Conservation (phyloP, 2,113 vertebrate species). For the Phylloscopus trochiloides region DNA sequence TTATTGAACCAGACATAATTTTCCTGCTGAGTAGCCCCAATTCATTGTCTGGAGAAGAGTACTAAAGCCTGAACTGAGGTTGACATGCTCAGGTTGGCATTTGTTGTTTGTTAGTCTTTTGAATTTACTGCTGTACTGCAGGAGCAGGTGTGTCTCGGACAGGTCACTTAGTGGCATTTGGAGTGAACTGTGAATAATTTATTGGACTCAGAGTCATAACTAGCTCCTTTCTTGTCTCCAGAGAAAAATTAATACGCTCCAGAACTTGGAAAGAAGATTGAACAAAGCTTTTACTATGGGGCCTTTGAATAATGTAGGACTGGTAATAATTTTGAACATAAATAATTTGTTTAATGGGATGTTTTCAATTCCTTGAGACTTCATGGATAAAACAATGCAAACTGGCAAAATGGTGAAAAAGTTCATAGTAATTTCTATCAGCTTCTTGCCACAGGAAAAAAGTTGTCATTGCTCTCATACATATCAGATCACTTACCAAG, state of each 20-base stretch:
- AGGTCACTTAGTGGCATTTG: not conserved
- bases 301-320: not conserved
- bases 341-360: not conserved
- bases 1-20: not conserved
- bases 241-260: not conserved
- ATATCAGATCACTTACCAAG: not conserved
- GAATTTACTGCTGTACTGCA: not conserved
- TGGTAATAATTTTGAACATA: not conserved
- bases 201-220: not conserved
- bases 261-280: not conserved
- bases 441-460: not conserved
- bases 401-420: not conserved
- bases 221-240: not conserved
- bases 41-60: not conserved
- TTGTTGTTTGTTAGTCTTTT: not conserved
- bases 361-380: not conserved
- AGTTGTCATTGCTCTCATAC: not conserved
- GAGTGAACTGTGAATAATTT: not conserved
- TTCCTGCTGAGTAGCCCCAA: not conserved
- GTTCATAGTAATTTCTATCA: not conserved
- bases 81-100: not conserved
- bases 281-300: not conserved
- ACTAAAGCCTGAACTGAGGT: not conserved
- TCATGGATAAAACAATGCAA: not conserved
- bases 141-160: not conserved